phyloP scores from a whole-genome alignment of 2,113 vertebrate species.

The Nibea albiflora region DNA sequence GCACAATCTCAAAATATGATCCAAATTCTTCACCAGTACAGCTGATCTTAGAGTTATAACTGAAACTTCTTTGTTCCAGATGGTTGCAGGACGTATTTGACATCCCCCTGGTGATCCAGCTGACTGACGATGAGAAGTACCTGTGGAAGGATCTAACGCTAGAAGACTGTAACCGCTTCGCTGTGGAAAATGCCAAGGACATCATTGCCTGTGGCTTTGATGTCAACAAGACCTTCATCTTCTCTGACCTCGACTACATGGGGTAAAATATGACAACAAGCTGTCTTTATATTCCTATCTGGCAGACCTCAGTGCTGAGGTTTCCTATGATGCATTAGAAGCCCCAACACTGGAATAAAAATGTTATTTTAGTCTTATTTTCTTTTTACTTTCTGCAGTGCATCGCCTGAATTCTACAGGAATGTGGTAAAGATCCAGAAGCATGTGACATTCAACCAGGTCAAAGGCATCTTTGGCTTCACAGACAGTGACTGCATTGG shows the following conservation, averaged over 20 bases:
- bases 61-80: constrained; percentile 71
- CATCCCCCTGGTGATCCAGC: constrained; percentile 94
- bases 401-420: constrained; percentile 91
- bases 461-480: constrained; percentile 99
- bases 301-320: background rate
- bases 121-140: constrained; percentile 98
- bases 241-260: constrained; percentile 97
- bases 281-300: background rate
- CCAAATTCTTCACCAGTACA: background rate
- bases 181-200: constrained; percentile 94
- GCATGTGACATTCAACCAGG: constrained; percentile 98
- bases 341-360: too few relatives aligned
- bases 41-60: background rate
- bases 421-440: constrained; percentile 97
- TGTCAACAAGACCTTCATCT: constrained; percentile 97
- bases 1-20: background rate
- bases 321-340: background rate
- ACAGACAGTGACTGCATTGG: constrained; percentile 98
- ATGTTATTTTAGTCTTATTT: background rate
- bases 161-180: constrained; percentile 89
- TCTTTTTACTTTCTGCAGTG: constrained; percentile 74
- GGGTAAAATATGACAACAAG: constrained; percentile 85
- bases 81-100: constrained; percentile 97
- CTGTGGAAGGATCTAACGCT: constrained; percentile 96
- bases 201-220: constrained; percentile 98